Base-by-base conservation (phyloP, 2,797 vertebrate species). In the Parotocinclus haroldoi region DNA sequence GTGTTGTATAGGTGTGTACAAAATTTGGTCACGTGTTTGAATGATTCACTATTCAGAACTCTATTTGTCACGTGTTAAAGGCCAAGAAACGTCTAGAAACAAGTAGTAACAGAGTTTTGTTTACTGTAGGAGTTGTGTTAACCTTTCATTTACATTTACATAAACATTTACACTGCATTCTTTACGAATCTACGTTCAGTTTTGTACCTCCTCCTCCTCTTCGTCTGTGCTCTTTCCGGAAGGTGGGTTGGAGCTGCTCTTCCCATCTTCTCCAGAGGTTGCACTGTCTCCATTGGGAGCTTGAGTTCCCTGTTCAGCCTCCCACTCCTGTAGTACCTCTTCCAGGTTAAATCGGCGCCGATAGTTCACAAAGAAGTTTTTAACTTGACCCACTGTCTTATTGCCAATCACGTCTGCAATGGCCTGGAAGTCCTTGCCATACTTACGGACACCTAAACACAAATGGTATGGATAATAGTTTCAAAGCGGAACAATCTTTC, bases 301-400 rank as follows among this genome's bases (percentile, higher is more conserved):
- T 73, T 83, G 90, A 55, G 93, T 96, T 83, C 95, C 96, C 86
- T 95, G 96, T 88, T 99, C 96, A 10, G 96, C 96, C 92, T 98
- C 96, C 96, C 96, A 99, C 89, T 99, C 96, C 91, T 97, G 96
- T 83, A 99, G 93, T 85, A 99, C 96, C 89, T 99, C 96, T 88
- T 99, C 96, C 90, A 99, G 91, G 92, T 98, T 99, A 92, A 99
- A 99, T 59, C 96, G 92, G 73, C 96, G 94, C 76, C 96, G 95
- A 89, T 98, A 99, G 91, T 98, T 98, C 84, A 98, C 95, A 79
- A 98, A 99, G 90, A 99, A 99, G 89, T 99, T 99, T 91, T 98
- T 98, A 82, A 98, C 95, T 91, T 99, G 96, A 67, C 95, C 96
- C 84, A 98, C 91, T 72, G 96, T 98, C 91, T 99, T 99, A 91